Evolutionary conservation across 2,888 invertebrate genomes (phyloP).

Genomic region (Polyploca ridens): DNA sequence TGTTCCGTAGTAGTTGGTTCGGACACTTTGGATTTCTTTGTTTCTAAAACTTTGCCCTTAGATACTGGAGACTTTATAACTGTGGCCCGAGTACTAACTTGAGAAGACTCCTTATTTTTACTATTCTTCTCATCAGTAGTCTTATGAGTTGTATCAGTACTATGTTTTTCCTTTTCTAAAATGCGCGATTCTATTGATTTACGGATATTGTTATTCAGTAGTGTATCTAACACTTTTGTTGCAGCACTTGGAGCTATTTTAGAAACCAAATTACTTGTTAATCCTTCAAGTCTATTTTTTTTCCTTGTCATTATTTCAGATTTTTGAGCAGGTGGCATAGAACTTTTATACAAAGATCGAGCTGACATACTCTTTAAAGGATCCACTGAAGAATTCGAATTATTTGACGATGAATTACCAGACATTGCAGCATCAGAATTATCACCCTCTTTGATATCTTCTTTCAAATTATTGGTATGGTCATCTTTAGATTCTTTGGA

Average conservation of each 20-base stretch:
- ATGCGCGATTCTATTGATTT: conserved; percentile 81
- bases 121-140: conserved; percentile 63
- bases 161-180: conserved; percentile 73
- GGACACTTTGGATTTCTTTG: conserved; percentile 68
- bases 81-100: conserved; percentile 80
- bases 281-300: conserved; percentile 86
- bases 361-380: conserved; percentile 80
- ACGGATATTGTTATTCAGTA: conserved; percentile 78
- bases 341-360: conserved; percentile 76
- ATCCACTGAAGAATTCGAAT: conserved; percentile 56
- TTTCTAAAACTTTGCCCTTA: conserved; percentile 76
- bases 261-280: conserved; percentile 85
- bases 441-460: conserved; percentile 56
- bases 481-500: conserved; percentile 63
- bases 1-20: conserved; percentile 55
- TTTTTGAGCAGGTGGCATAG: conserved; percentile 78
- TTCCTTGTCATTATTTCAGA: conserved; percentile 86
- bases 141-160: conserved; percentile 49
- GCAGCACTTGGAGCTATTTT: conserved; percentile 85
- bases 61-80: conserved; percentile 85
- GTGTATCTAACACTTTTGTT: conserved; percentile 80
- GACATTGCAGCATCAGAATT: conserved; percentile 39
- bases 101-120: conserved; percentile 65
- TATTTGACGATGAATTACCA: conserved; percentile 40
- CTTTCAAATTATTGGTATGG: conserved; percentile 62